Conservation (phyloP, 2,113 vertebrate genomes). For the Grus americana region DNA sequence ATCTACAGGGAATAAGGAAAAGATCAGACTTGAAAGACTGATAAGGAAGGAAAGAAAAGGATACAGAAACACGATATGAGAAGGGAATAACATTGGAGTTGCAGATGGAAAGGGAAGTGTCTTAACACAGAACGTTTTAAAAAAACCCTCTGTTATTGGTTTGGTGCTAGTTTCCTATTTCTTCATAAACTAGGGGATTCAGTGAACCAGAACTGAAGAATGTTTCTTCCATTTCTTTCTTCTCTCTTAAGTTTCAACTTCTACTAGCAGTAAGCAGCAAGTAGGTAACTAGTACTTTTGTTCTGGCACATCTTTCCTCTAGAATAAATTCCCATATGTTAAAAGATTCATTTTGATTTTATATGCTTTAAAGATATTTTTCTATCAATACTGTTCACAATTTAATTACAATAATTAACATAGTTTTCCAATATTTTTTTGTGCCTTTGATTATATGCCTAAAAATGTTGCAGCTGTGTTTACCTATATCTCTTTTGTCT, state of each 20-base stretch:
- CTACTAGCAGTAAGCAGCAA: not conserved
- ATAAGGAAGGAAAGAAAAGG: not conserved
- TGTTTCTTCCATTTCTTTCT: not conserved
- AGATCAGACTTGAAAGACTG: not conserved
- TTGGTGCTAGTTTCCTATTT: not conserved
- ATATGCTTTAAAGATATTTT: constrained; percentile 77
- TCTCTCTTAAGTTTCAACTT: not conserved
- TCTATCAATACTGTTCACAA: constrained; percentile 81
- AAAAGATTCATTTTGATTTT: constrained; percentile 70
- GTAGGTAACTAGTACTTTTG: not conserved
- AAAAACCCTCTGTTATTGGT: not conserved
- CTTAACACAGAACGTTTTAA: not conserved
- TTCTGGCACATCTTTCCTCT: not conserved
- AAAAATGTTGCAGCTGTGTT: constrained; percentile 84
- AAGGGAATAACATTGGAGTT: not conserved
- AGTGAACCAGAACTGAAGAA: constrained; percentile 7
- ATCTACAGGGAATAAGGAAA: not conserved
- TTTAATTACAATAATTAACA: constrained; percentile 86
- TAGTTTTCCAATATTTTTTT: constrained; percentile 84
- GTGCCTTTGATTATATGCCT: constrained; percentile 81
- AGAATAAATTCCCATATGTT: constrained; percentile 18
- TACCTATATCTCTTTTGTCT: constrained; percentile 83
- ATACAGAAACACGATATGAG: not conserved
- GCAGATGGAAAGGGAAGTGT: not conserved
- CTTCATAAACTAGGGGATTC: not conserved